phyloP scores from a whole-genome alignment of 1,140 invertebrate genomes.

The Camponotus floridanus region DNA sequence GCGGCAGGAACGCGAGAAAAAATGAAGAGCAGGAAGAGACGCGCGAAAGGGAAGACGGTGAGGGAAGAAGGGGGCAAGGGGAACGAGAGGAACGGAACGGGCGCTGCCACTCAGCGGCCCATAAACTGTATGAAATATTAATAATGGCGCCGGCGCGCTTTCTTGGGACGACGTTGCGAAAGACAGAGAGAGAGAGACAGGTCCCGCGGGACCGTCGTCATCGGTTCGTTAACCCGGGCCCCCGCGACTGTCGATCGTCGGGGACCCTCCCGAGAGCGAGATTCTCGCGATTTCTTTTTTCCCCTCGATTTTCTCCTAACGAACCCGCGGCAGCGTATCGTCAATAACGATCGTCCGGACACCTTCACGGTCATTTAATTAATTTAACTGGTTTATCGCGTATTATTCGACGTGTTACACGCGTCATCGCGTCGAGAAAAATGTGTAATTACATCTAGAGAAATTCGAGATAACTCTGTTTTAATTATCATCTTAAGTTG shows the following conservation, averaged over 20 bases:
- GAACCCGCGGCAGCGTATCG: background rate
- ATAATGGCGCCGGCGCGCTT: constrained; percentile 70
- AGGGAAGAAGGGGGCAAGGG: constrained; percentile 5
- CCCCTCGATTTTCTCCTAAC: background rate
- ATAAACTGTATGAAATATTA: constrained; percentile 80
- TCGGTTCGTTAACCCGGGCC: constrained; percentile 69
- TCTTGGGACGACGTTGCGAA: constrained; percentile 59
- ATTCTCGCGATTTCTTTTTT: constrained; percentile 34
- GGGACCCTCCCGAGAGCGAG: constrained; percentile 1
- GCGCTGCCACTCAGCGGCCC: constrained; percentile 78
- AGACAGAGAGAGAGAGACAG: constrained; percentile 57
- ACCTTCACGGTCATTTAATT: constrained; percentile 37
- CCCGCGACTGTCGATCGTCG: constrained; percentile 53
- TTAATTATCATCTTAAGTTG: background rate
- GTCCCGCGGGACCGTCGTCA: constrained; percentile 59
- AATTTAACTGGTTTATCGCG: constrained; percentile 3
- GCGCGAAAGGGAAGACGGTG: constrained; percentile 14
- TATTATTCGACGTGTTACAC: background rate
- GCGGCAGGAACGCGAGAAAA: background rate
- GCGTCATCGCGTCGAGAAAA: background rate
- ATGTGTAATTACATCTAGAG: background rate
- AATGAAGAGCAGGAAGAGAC: background rate
- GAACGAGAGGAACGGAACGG: constrained; percentile 61
- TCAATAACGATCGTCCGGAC: background rate
- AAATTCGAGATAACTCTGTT: background rate